A percentile compares a stretch with the other conserved stretches of the same genome.
Evolutionary conservation across 2,888 invertebrate species (phyloP).

Genomic region (Acholoe squamosa): DNA sequence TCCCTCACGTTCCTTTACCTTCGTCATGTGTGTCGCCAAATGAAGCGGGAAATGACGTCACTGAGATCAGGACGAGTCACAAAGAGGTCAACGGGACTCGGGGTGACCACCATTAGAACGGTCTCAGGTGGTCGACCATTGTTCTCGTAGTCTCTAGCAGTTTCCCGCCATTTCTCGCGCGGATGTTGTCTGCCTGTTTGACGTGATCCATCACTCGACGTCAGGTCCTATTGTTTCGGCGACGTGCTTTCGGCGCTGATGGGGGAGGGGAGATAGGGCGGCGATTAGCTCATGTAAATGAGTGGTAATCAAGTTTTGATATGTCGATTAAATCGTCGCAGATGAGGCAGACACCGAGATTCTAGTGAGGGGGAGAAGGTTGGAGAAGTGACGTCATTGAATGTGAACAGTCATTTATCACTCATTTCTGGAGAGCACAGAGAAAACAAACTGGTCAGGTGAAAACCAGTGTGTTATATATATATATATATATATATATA

Average conservation of each 20-base stretch:
- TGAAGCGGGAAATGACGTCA: not conserved
- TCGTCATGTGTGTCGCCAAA: not conserved
- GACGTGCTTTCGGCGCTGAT: not conserved
- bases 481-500: too few species aligned
- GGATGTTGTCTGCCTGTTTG: not conserved
- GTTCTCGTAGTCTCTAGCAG: constrained; percentile 34
- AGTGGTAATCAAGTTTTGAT: constrained; percentile 38
- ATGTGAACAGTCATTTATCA: not conserved
- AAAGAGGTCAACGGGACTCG: not conserved
- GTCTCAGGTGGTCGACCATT: constrained; percentile 44
- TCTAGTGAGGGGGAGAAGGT: not conserved
- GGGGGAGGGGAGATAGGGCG: constrained; percentile 10
- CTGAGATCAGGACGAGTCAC: not conserved
- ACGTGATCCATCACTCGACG: constrained; percentile 21
- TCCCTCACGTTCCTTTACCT: not conserved
- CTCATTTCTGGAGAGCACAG: too few species aligned
- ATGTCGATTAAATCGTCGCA: constrained; percentile 15
- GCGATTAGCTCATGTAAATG: constrained; percentile 57
- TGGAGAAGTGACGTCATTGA: not conserved
- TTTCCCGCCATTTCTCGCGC: not conserved
- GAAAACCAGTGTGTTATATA: too few species aligned
- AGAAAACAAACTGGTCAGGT: not conserved
- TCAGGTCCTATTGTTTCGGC: constrained; percentile 11
- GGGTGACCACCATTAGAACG: not conserved
- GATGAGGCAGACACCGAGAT: not conserved